Percentiles rank a stretch among this genome's conserved stretches.
Conservation (phyloP, 2,797 vertebrate species). For the Austrolebias charrua region DNA sequence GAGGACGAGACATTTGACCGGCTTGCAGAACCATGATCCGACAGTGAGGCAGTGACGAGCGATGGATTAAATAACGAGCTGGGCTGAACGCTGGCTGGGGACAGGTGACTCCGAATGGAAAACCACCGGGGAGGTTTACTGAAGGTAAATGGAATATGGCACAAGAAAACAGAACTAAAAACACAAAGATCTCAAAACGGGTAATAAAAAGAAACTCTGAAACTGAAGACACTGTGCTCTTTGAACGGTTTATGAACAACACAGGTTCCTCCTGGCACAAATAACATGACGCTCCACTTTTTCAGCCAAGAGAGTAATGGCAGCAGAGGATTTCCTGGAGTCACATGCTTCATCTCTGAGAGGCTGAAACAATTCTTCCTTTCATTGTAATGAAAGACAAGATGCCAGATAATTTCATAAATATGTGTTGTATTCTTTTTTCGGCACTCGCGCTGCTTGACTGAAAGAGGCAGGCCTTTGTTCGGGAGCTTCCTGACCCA, state of each 20-base stretch:
- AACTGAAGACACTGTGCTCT: constrained; percentile 2
- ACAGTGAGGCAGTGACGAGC: too few relatives aligned
- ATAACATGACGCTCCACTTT: constrained; percentile 29
- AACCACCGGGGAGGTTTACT: too few relatives aligned
- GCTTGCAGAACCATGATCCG: too few relatives aligned
- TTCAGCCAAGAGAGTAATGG: constrained; percentile 70
- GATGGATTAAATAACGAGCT: too few relatives aligned
- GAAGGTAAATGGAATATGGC: too few relatives aligned
- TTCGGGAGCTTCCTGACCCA: constrained; percentile 69
- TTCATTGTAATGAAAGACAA: constrained; percentile 76
- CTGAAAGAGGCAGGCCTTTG: constrained; percentile 76
- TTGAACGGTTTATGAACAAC: constrained; percentile 21
- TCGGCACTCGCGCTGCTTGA: constrained; percentile 46
- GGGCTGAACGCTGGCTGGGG: too few relatives aligned
- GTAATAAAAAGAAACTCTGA: background rate
- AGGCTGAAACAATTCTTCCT: constrained; percentile 71
- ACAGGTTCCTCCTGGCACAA: constrained; percentile 19
- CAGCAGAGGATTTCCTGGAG: constrained; percentile 68
- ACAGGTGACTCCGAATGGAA: too few relatives aligned
- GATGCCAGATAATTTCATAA: constrained; percentile 77
- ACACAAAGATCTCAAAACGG: too few relatives aligned
- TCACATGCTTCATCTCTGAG: constrained; percentile 67
- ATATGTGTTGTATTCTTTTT: constrained; percentile 78
- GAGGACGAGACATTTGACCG: too few relatives aligned
- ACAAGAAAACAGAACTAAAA: too few relatives aligned